A percentile compares a stretch with the other conserved stretches of the same genome.
Evolutionary conservation across 2,888 invertebrate species (phyloP).

Genomic region (Alloplasta piceator): DNA sequence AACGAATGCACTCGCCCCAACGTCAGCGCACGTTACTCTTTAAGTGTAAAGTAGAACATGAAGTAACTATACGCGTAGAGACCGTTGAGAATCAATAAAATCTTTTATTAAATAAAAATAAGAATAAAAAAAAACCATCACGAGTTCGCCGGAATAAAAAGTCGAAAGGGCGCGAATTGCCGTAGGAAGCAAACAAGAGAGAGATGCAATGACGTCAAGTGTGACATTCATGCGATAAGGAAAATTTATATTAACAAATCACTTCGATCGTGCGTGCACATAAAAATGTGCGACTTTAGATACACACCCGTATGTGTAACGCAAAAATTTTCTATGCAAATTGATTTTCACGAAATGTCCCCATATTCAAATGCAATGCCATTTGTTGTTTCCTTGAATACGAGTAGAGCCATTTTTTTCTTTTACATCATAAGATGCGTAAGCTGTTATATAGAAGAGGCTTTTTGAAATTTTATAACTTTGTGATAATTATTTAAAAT

Average conservation of each 20-base stretch:
- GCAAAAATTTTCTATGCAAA: conserved; percentile 12
- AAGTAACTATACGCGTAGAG: conserved; percentile 40
- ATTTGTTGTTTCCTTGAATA: too few relatives aligned
- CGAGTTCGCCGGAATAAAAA: too few relatives aligned
- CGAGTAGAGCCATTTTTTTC: too few relatives aligned
- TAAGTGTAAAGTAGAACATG: conserved; percentile 50
- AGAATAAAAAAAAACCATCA: too few relatives aligned
- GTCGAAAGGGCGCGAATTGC: not conserved
- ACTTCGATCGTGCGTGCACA: not conserved
- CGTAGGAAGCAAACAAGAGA: conserved; percentile 8
- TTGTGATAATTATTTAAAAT: too few relatives aligned
- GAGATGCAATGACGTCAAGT: conserved; percentile 7
- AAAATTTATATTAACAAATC: conserved; percentile 19
- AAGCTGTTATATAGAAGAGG: too few relatives aligned
- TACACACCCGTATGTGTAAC: not conserved
- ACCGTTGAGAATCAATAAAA: conserved; percentile 50
- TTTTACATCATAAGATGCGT: too few relatives aligned
- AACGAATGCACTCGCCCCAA: not conserved
- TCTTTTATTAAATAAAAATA: not conserved
- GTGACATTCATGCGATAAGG: not conserved
- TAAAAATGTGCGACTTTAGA: not conserved
- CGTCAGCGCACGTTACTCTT: conserved; percentile 13
- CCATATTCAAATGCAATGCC: not conserved
- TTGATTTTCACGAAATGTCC: conserved; percentile 22
- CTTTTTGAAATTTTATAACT: too few relatives aligned